Percentiles rank a stretch among this genome's conserved stretches.
Evolutionary conservation across 2,113 vertebrate genomes (phyloP).

Genomic region (Alaudala cheleensis): DNA sequence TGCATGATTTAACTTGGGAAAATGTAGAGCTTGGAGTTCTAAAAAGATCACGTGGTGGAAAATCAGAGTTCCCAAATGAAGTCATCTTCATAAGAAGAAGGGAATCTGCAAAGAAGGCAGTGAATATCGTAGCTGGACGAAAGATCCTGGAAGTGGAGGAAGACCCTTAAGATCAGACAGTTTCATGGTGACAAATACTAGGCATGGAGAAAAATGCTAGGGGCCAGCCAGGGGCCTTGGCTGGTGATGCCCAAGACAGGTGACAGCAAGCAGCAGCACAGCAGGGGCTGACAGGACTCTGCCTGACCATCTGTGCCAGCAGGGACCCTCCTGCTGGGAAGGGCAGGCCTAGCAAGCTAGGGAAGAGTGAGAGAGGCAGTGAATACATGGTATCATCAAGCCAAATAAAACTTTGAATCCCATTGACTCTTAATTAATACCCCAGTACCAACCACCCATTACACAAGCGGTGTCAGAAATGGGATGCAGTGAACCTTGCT

Average conservation of each 20-base stretch:
- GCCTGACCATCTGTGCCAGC: background rate
- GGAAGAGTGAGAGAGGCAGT: accelerated
- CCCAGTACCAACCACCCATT: too few relatives aligned
- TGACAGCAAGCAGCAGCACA: background rate
- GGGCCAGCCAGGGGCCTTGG: accelerated
- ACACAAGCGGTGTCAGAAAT: background rate
- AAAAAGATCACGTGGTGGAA: background rate
- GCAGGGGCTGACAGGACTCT: background rate
- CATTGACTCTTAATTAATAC: background rate
- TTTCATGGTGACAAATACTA: background rate
- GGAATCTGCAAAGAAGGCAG: background rate
- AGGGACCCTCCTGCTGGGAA: background rate
- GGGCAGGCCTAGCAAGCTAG: too few relatives aligned
- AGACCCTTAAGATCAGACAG: background rate
- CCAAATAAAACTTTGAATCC: background rate
- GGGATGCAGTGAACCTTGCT: background rate
- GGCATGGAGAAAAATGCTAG: background rate
- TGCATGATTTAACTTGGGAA: background rate
- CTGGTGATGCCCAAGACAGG: background rate
- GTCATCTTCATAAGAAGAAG: background rate
- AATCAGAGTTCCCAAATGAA: background rate
- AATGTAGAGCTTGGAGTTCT: background rate
- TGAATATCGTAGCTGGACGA: background rate
- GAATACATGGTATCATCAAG: background rate
- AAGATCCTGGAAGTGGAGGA: background rate